Conservation (phyloP, 2,113 vertebrate genomes). For the Paramisgurnus dabryanus region DNA sequence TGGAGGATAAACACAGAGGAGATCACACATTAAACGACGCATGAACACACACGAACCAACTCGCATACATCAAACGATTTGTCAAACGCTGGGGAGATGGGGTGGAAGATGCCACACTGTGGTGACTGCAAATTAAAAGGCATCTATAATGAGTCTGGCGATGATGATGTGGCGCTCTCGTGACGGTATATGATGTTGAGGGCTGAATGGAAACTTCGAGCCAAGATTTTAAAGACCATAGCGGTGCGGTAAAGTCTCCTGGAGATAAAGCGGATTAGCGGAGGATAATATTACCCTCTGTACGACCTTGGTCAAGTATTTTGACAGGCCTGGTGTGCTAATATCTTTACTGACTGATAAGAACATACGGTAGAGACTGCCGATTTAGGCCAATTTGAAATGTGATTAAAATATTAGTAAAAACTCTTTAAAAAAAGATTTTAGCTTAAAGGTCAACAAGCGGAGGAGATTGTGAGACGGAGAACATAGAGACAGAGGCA, state of each 20-base stretch:
- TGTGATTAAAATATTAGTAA: neutral
- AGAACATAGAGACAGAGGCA: too few relatives aligned
- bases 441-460: too few relatives aligned
- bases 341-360: slow-evolving; percentile 15
- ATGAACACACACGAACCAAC: slow-evolving; percentile 19
- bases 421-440: neutral
- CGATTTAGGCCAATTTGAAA: neutral
- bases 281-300: slow-evolving; percentile 37
- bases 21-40: slow-evolving; percentile 32
- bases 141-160: slow-evolving; percentile 73
- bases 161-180: slow-evolving; percentile 55
- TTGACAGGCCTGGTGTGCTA: slow-evolving; percentile 3
- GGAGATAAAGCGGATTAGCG: slow-evolving; percentile 46
- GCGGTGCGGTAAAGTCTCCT: slow-evolving; percentile 30
- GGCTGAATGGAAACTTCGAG: slow-evolving; percentile 32
- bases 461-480: too few relatives aligned
- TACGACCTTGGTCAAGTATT: slow-evolving; percentile 42
- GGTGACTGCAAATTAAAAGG: slow-evolving; percentile 36
- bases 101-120: slow-evolving; percentile 25
- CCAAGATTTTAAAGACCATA: slow-evolving; percentile 38
- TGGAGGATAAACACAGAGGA: slow-evolving; percentile 36
- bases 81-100: slow-evolving; percentile 15
- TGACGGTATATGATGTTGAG: slow-evolving; percentile 25
- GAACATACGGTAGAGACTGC: neutral
- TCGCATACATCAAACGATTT: slow-evolving; percentile 7